Evolutionary conservation across 2,797 vertebrate genomes (phyloP), one percentile per base, ranked within the genome.

Genomic region (Acanthornis magna): DNA sequence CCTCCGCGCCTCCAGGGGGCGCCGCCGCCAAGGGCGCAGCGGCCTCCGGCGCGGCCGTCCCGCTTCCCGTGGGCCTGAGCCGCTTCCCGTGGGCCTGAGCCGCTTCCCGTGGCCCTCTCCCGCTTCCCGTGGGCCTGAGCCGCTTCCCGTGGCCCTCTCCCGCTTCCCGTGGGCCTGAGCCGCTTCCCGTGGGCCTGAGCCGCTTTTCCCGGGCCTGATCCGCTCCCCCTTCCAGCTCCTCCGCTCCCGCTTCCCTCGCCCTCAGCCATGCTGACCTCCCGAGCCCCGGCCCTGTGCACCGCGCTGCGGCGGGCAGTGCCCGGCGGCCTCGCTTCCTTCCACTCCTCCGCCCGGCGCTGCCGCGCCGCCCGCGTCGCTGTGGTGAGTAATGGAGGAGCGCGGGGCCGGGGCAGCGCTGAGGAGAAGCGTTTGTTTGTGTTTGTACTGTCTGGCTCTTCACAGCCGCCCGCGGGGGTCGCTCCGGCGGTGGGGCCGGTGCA

Each of bases 351-450:
- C 32, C 61, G 29, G 61, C 89, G 88, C 16, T 77, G 16, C 53
- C 81, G 74, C 6, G 51, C 71, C 10, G 76, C 98, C 55, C 96
- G 79, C 30, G 98, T 98, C 14, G 98, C 98, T 4, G 93, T 98
- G 97, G 98, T 98, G 95, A 97, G 98, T 93, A 60, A 45, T 7
- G 50, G 25, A 11, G 61, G 38, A 21, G 61, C 50, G 13, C 26
- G 54, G 63, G 22, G 50, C 40, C 32, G 47, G 16, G 42, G 26
- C 54, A 7, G 62, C 48, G 54, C 54, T 14, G 47, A 36, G 47
- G 30, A 10, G 40, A 16, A 30, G 29, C 7, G 5, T 8, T 5
- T 2, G 13, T 42, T 19, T 15, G 2, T 25, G 16, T 51, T 25
- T 21, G 16, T 8, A 2, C 21, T 9, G 40, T 30, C 45, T 9